phyloP scores from a whole-genome alignment of 2,113 vertebrate species.

The Cephalophus harveyi region DNA sequence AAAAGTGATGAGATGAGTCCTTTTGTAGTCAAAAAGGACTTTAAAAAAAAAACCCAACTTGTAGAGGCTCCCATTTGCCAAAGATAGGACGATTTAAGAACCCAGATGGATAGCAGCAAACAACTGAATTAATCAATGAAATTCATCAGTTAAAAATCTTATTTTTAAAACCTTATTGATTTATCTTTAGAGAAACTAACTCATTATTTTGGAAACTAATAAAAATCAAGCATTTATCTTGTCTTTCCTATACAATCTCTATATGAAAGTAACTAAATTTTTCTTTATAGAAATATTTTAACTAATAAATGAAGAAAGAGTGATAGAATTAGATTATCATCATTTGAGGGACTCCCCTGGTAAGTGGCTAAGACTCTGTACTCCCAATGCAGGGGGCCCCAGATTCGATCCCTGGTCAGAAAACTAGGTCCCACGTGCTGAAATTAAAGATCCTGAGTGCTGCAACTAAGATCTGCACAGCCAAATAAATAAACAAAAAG shows the following conservation, averaged over 20 bases:
- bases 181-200: neutral
- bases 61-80: neutral
- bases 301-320: neutral
- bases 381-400: neutral
- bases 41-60: neutral
- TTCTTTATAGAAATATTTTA: neutral
- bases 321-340: neutral
- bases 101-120: neutral
- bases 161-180: neutral
- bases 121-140: neutral
- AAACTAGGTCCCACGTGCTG: neutral
- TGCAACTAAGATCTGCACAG: neutral
- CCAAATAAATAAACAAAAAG: neutral
- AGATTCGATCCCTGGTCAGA: neutral
- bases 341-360: neutral
- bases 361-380: neutral
- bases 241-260: neutral
- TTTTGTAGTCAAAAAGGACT: neutral
- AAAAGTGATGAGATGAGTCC: neutral
- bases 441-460: neutral
- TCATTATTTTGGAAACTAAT: neutral
- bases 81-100: neutral
- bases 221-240: neutral
- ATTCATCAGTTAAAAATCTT: neutral
- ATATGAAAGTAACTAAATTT: neutral